These are phyloP conservation scores for Netta rufina DNA, from an alignment of 2,797 vertebrate genomes.

Conservation along the genomic window DNA sequence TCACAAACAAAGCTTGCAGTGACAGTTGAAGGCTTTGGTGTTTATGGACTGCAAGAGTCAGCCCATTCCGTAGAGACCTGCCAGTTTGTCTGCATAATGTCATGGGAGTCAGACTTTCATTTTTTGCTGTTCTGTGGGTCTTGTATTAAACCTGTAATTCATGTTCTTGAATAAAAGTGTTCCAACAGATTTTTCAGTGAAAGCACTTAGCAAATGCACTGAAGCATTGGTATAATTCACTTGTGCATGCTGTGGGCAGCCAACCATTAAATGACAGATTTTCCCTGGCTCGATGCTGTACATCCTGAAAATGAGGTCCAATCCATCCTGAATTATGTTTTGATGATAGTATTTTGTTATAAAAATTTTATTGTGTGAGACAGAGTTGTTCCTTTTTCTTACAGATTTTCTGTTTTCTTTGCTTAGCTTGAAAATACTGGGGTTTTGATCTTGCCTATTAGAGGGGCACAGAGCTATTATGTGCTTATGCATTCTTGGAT, in stretches of 20 bases:
- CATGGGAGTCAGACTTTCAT: neutral
- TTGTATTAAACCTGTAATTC: conserved; percentile 44
- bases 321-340: conserved; percentile 45
- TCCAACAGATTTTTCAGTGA: conserved; percentile 33
- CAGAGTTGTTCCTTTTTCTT: neutral
- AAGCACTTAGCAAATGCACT: conserved; percentile 16
- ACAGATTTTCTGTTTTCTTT: neutral
- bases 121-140: neutral
- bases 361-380: neutral
- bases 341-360: conserved; percentile 46
- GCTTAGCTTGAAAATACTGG: neutral
- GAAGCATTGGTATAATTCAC: conserved; percentile 56
- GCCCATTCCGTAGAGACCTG: neutral
- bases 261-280: conserved; percentile 60
- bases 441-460: neutral
- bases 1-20: neutral
- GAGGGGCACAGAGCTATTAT: neutral
- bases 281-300: conserved; percentile 13
- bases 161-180: neutral
- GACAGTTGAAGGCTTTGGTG: neutral
- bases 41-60: neutral
- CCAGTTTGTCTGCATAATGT: neutral
- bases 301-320: conserved; percentile 30
- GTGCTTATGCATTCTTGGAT: neutral
- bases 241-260: conserved; percentile 40